Percentiles rank a stretch among this genome's conserved stretches.
Conservation (phyloP, 2,113 vertebrate species). For the Pseudois nayaur region DNA sequence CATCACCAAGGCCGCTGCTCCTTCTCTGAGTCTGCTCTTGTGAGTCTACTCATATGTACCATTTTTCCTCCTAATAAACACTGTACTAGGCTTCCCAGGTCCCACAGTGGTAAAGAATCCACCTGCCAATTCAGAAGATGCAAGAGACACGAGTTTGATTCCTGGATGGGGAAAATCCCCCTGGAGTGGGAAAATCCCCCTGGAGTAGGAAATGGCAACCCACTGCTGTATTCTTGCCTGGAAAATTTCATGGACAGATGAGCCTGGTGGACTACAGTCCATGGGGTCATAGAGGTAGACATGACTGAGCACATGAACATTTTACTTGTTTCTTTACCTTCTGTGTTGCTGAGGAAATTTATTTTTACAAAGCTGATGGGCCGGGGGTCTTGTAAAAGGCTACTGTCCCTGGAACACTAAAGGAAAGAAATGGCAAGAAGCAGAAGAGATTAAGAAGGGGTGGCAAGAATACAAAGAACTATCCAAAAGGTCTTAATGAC, state of each 20-base stretch:
- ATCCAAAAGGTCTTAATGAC: not conserved
- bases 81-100: not conserved
- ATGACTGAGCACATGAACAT: rapidly evolving
- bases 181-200: not conserved
- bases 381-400: not conserved
- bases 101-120: not conserved
- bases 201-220: not conserved
- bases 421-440: not conserved
- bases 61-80: not conserved
- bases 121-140: not conserved
- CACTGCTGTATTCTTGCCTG: not conserved
- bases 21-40: not conserved
- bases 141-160: not conserved
- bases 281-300: not conserved
- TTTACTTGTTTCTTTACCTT: not conserved
- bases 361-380: not conserved
- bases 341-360: not conserved
- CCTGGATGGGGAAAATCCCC: not conserved
- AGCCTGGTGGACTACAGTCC: not conserved
- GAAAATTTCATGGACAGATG: not conserved
- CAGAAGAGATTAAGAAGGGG: not conserved
- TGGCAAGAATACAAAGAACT: not conserved
- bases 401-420: not conserved
- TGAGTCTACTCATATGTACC: not conserved
- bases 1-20: not conserved